Percentiles rank a stretch among this genome's conserved stretches.
Evolutionary conservation across 2,888 invertebrate species (phyloP).

Genomic region (Caenorhabditis sp.): DNA sequence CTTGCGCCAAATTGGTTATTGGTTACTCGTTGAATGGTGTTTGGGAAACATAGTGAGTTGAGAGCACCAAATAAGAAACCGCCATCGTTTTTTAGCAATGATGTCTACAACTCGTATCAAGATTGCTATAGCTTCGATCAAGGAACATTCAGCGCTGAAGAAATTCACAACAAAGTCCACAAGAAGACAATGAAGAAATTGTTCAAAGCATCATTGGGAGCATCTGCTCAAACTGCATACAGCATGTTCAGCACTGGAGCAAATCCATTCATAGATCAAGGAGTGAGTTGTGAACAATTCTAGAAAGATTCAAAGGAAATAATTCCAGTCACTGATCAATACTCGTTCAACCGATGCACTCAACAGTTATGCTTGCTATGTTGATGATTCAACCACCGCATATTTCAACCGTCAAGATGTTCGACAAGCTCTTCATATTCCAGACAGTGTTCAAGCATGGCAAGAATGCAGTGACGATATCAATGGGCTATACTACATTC

Average conservation of each 20-base stretch:
- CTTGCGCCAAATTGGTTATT: conserved; percentile 53
- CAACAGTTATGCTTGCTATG: conserved; percentile 50
- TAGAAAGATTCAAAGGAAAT: conserved; percentile 5
- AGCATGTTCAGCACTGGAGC: conserved; percentile 40
- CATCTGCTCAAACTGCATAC: conserved; percentile 17
- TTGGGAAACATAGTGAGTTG: conserved; percentile 47
- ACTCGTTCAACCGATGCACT: conserved; percentile 55
- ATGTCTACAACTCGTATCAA: conserved; percentile 61
- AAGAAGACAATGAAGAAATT: conserved; percentile 34
- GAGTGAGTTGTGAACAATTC: conserved; percentile 25
- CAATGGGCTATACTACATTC: conserved; percentile 56
- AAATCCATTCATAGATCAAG: conserved; percentile 56
- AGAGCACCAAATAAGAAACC: not conserved
- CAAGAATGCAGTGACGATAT: conserved; percentile 57
- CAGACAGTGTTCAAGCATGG: conserved; percentile 38
- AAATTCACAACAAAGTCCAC: conserved; percentile 15
- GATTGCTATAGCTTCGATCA: conserved; percentile 55
- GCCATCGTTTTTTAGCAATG: conserved; percentile 40
- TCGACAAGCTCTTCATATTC: conserved; percentile 54
- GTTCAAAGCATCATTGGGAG: conserved; percentile 20
- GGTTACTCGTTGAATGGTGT: conserved; percentile 39
- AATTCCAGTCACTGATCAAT: conserved; percentile 38
- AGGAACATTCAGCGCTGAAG: conserved; percentile 11
- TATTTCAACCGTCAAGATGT: conserved; percentile 51
- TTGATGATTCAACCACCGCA: conserved; percentile 36